phyloP scores from a whole-genome alignment of 2,797 vertebrate species.

The Karalla daura region DNA sequence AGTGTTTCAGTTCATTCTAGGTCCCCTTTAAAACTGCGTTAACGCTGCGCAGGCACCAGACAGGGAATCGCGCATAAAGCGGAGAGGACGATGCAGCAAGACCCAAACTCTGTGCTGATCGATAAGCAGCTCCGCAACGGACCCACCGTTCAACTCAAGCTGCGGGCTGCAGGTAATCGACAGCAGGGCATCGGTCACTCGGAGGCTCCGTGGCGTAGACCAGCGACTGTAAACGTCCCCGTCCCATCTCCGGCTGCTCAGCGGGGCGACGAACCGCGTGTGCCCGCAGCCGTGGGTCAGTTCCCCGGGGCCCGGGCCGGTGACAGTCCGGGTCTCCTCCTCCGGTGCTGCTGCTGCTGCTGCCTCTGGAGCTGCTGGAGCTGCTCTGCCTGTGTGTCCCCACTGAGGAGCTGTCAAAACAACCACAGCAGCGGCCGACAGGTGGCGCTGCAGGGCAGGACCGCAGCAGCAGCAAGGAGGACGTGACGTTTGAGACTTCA shows the following conservation, averaged over 20 bases:
- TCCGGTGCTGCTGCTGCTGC: no score
- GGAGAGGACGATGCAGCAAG: neutral
- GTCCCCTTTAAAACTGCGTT: no score
- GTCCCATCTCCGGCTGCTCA: conserved; percentile 33
- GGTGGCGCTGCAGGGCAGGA: conserved; percentile 54
- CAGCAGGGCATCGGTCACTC: conserved; percentile 41
- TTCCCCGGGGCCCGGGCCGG: no score
- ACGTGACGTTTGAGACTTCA: conserved; percentile 15
- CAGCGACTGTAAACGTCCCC: conserved; percentile 18
- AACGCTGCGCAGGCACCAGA: neutral
- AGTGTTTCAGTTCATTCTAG: no score
- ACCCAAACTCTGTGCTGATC: conserved; percentile 3
- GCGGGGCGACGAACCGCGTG: neutral
- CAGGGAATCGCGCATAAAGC: neutral
- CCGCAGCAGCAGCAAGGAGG: neutral
- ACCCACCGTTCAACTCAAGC: conserved; percentile 67
- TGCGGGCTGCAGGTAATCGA: conserved; percentile 60
- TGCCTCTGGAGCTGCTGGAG: no score
- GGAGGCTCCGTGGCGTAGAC: conserved; percentile 55
- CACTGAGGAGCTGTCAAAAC: neutral
- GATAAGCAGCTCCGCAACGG: neutral
- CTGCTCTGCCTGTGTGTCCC: no score
- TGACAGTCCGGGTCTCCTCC: no score
- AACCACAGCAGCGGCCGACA: conserved; percentile 1
- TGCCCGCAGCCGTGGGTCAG: conserved; percentile 11